phyloP scores from a whole-genome alignment of 2,888 invertebrate species.

The Diabrotica balteata region DNA sequence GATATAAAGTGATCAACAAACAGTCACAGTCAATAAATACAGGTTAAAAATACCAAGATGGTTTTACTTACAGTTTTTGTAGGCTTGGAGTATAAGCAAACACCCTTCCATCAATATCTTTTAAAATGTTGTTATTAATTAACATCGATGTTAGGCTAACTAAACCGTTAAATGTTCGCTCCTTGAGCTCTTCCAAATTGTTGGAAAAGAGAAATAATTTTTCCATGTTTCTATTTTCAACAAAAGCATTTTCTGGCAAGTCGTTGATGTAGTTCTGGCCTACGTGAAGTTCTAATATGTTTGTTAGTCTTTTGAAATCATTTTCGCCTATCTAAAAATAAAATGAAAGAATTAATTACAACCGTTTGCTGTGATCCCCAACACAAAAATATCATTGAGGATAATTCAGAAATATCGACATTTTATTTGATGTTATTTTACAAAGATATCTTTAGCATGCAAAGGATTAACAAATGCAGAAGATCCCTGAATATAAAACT shows the following conservation, averaged over 20 bases:
- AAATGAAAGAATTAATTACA: neutral
- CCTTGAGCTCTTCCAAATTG: slow-evolving; percentile 69
- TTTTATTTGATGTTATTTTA: no score
- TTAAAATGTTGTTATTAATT: slow-evolving; percentile 75
- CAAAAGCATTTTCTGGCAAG: slow-evolving; percentile 68
- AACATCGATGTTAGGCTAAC: slow-evolving; percentile 71
- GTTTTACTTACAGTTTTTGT: slow-evolving; percentile 72
- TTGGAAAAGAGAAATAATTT: slow-evolving; percentile 75
- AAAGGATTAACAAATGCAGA: no score
- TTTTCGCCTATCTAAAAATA: slow-evolving; percentile 63
- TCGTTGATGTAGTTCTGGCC: slow-evolving; percentile 71
- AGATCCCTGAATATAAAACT: no score
- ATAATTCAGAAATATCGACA: no score
- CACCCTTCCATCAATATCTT: slow-evolving; percentile 68
- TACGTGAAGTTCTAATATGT: slow-evolving; percentile 71
- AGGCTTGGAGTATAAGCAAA: slow-evolving; percentile 72
- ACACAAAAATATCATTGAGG: no score
- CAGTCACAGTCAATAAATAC: no score
- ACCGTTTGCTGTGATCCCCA: no score
- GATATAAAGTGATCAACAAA: no score
- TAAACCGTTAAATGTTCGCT: slow-evolving; percentile 69
- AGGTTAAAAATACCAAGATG: neutral
- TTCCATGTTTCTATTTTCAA: slow-evolving; percentile 66
- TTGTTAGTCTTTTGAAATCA: slow-evolving; percentile 65
- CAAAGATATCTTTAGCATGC: no score